Conservation (phyloP, 2,113 vertebrate species). For the Boulengeromyrus knoepffleri region DNA sequence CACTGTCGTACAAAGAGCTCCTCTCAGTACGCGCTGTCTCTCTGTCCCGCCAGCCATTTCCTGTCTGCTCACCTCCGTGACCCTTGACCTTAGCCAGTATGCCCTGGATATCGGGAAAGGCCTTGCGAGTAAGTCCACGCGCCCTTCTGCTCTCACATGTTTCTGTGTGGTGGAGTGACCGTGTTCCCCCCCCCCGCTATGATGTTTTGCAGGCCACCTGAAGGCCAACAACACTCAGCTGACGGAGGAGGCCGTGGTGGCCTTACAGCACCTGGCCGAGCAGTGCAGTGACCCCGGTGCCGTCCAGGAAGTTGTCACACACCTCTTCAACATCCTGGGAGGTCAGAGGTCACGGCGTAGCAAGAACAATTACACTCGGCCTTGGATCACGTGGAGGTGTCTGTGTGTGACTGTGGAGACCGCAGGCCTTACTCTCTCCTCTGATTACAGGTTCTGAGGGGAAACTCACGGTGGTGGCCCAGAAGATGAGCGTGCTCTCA, state of each 20-base stretch:
- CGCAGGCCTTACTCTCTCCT: background rate
- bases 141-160: background rate
- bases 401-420: background rate
- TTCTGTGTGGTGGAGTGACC: background rate
- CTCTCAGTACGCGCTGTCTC: background rate
- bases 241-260: constrained; percentile 84
- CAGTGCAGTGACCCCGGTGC: constrained; percentile 84
- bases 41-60: constrained; percentile 70
- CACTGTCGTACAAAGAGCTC: background rate
- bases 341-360: constrained; percentile 55
- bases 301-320: constrained; percentile 72
- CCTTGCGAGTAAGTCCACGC: constrained; percentile 73
- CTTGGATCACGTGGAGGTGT: background rate
- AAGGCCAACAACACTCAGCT: constrained; percentile 87
- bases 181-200: background rate
- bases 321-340: constrained; percentile 86
- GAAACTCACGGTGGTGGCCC: constrained; percentile 83
- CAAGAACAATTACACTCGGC: background rate
- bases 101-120: constrained; percentile 87
- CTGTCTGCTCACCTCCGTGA: constrained; percentile 76
- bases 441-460: constrained; percentile 81
- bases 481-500: constrained; percentile 93
- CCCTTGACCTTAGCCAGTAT: constrained; percentile 93
- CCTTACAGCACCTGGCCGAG: constrained; percentile 77
- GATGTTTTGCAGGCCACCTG: constrained; percentile 73